Conservation (phyloP, 2,797 vertebrate species). For the Amphiprion clarkii region DNA sequence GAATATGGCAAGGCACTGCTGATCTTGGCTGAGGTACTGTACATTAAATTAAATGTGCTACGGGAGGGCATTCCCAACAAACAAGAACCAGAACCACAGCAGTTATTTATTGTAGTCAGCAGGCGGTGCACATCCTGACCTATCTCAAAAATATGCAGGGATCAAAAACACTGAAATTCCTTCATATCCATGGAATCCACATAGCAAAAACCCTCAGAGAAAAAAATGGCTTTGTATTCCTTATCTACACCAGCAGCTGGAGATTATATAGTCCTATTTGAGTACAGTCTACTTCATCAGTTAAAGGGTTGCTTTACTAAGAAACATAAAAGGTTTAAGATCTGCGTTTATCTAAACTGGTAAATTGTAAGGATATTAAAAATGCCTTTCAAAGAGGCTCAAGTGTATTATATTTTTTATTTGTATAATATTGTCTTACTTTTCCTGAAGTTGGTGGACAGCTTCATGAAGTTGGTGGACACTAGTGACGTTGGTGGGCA, state of each 20-base stretch:
- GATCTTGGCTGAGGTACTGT: conserved; percentile 88
- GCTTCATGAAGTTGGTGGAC: no score
- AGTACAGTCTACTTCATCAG: neutral
- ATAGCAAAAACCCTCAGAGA: neutral
- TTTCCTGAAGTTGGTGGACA: no score
- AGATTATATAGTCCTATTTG: neutral
- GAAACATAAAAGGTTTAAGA: no score
- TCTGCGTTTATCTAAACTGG: no score
- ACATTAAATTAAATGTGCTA: neutral
- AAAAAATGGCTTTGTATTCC: neutral
- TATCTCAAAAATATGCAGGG: conserved; percentile 3
- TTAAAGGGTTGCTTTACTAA: neutral
- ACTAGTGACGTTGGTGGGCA: no score
- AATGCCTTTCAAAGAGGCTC: no score
- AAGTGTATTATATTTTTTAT: no score
- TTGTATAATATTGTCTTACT: no score
- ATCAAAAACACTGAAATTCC: neutral
- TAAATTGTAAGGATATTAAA: no score
- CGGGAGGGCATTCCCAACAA: neutral
- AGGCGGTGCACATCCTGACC: conserved; percentile 5
- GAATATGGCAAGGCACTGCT: conserved; percentile 89
- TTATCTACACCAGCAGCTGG: neutral
- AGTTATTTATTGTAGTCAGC: neutral
- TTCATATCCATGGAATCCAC: neutral
- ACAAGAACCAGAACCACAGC: conserved; percentile 1